Conservation (phyloP, 2,797 vertebrate species). For the Molossus molossus region DNA sequence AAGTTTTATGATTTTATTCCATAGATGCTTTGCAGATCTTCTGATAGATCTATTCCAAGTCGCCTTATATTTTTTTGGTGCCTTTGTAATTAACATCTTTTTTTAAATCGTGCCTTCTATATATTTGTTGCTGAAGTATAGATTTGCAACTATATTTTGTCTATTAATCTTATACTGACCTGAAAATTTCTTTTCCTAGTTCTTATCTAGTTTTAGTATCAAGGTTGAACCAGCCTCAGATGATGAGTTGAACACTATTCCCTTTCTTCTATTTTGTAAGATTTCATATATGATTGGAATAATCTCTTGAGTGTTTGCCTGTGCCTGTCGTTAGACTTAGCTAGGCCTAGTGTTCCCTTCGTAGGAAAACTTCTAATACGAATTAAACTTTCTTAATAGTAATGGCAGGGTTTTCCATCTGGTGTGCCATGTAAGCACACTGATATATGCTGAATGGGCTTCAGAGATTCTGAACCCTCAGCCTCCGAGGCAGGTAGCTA, state of each 20-base stretch:
- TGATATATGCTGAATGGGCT: background rate
- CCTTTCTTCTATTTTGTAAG: constrained; percentile 18
- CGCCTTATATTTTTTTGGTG: background rate
- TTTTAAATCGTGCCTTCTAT: constrained; percentile 5
- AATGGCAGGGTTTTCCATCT: background rate
- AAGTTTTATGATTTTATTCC: constrained; percentile 16
- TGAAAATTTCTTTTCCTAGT: background rate
- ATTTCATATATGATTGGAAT: background rate
- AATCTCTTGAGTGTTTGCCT: background rate
- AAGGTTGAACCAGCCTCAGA: background rate
- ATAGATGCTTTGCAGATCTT: background rate
- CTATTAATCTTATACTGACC: background rate
- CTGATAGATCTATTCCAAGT: background rate
- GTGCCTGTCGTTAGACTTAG: constrained; percentile 25
- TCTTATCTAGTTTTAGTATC: constrained; percentile 15
- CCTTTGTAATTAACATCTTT: background rate
- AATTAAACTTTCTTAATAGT: background rate
- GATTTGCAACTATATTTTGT: background rate
- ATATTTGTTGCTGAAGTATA: constrained; percentile 1
- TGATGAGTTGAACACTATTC: background rate
- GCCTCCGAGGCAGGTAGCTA: background rate
- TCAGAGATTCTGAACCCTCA: background rate
- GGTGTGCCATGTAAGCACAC: background rate
- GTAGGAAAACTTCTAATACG: constrained; percentile 13
- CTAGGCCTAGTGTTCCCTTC: background rate